Percentiles rank a stretch among this genome's conserved stretches.
Conservation (phyloP, 92 coral and sea anemone genomes). For the Parazoanthus darwini region DNA sequence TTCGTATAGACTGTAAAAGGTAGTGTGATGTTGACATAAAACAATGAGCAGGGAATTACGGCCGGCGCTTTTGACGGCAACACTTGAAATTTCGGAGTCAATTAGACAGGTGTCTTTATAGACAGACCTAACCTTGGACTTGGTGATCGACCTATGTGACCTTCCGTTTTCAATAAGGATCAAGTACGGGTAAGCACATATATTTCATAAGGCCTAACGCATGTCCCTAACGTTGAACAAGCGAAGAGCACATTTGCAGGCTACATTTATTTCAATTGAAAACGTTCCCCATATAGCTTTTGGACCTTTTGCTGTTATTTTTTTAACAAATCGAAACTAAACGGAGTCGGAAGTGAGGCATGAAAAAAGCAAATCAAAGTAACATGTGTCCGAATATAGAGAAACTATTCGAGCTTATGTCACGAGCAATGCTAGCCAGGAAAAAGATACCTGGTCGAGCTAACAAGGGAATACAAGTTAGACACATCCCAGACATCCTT, state of each 20-base stretch:
- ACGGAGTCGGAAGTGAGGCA: no score
- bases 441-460: no score
- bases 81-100: neutral
- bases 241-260: neutral
- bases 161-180: constrained; percentile 1
- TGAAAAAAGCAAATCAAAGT: neutral
- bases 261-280: no score
- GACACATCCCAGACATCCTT: no score
- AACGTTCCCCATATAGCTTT: neutral
- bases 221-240: neutral
- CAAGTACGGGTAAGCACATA: neutral
- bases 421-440: no score
- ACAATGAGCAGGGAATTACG: neutral
- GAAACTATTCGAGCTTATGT: no score
- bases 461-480: no score
- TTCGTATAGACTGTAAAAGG: neutral
- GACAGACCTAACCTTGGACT: neutral
- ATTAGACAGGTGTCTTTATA: neutral
- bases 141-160: constrained; percentile 2
- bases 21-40: constrained; percentile 6
- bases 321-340: no score
- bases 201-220: no score
- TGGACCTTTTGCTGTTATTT: no score
- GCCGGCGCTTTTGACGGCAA: neutral
- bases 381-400: neutral